These are phyloP conservation scores for Morpho achilles DNA, from an alignment of 2,888 invertebrate species.

Conservation along the genomic window DNA sequence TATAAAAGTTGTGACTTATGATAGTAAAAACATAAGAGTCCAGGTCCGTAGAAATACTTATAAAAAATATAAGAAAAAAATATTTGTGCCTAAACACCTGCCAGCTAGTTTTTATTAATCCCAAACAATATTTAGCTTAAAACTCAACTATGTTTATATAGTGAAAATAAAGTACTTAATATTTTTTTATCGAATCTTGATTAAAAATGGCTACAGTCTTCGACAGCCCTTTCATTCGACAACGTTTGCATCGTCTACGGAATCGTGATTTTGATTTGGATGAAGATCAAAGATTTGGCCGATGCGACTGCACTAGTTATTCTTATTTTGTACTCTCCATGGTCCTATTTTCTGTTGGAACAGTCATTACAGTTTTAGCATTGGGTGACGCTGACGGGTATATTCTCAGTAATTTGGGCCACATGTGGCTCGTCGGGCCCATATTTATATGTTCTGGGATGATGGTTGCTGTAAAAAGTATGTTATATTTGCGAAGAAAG, in stretches of 20 bases:
- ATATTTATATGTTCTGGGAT: constrained; percentile 83
- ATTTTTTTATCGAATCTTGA: constrained; percentile 16
- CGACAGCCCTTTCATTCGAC: constrained; percentile 81
- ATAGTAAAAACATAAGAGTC: too few species aligned
- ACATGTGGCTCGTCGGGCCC: constrained; percentile 84
- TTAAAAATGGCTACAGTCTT: constrained; percentile 81
- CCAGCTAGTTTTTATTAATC: constrained; percentile 30
- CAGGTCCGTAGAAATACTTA: too few species aligned
- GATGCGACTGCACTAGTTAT: constrained; percentile 83
- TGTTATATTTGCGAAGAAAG: constrained; percentile 81
- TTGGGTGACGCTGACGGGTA: constrained; percentile 81
- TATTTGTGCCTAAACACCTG: constrained; percentile 23
- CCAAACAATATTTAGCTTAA: constrained; percentile 25
- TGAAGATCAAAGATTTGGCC: constrained; percentile 80
- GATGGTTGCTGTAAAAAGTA: constrained; percentile 84
- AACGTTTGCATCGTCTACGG: constrained; percentile 78
- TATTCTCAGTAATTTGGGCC: constrained; percentile 80
- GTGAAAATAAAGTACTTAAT: constrained; percentile 32
- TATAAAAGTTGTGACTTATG: too few species aligned
- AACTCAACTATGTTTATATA: constrained; percentile 25
- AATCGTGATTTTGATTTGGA: constrained; percentile 80
- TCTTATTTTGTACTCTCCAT: constrained; percentile 82
- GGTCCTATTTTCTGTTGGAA: constrained; percentile 81
- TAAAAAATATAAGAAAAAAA: constrained; percentile 13
- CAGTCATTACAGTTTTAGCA: constrained; percentile 81